Conservation (phyloP, 2,888 invertebrate genomes). For the Hemaris fuciformis region DNA sequence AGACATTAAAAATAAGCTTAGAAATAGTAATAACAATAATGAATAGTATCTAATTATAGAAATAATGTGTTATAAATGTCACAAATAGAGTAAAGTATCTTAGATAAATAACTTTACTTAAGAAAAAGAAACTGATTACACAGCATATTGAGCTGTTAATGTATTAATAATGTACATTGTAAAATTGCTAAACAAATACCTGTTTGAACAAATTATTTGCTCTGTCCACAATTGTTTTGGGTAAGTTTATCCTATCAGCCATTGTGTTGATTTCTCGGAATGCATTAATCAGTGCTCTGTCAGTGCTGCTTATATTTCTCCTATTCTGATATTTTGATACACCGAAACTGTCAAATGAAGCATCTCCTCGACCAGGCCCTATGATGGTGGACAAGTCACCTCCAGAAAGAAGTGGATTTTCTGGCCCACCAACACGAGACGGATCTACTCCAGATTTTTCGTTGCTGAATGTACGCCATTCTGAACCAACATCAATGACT, state of each 20-base stretch:
- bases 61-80: no score
- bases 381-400: slow-evolving; percentile 99
- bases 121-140: no score
- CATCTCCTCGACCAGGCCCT: slow-evolving; percentile 87
- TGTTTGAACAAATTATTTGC: slow-evolving; percentile 99
- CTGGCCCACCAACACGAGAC: slow-evolving; percentile 99
- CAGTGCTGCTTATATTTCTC: slow-evolving; percentile 93
- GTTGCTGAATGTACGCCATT: slow-evolving; percentile 99
- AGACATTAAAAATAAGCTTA: no score
- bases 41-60: no score
- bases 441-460: slow-evolving; percentile 98
- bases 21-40: no score
- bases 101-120: no score
- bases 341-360: slow-evolving; percentile 94
- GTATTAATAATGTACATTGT: no score
- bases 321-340: slow-evolving; percentile 88
- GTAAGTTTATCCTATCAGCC: slow-evolving; percentile 98
- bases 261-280: slow-evolving; percentile 98
- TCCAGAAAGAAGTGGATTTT: slow-evolving; percentile 97
- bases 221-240: slow-evolving; percentile 97
- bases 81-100: no score
- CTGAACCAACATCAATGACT: slow-evolving; percentile 99
- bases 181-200: no score
- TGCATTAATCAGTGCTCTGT: slow-evolving; percentile 96
- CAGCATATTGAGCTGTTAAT: no score